phyloP scores from a whole-genome alignment of 37 sponge, comb jelly and placozoan species.

The Aphrocallistes beatrix region DNA sequence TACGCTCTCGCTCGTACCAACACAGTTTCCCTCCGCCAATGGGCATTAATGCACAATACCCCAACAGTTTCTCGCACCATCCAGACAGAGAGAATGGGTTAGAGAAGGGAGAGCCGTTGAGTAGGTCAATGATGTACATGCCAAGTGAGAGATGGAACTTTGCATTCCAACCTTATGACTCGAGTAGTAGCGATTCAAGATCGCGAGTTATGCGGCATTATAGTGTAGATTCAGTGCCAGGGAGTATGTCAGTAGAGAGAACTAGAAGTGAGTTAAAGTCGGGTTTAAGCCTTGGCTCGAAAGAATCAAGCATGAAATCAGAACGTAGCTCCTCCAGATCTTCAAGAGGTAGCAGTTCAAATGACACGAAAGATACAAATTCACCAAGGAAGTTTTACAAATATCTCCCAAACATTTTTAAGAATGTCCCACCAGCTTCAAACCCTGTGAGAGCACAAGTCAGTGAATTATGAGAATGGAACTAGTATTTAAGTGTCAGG shows the following conservation, averaged over 20 bases:
- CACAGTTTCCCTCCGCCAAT: neutral
- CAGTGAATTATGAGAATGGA: neutral
- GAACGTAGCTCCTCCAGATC: neutral
- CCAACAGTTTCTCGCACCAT: neutral
- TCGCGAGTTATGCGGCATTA: neutral
- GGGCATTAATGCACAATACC: neutral
- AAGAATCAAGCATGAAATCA: neutral
- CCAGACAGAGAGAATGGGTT: neutral
- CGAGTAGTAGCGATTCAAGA: neutral
- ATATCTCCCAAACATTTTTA: no score
- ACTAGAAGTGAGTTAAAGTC: neutral
- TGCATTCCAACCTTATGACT: neutral
- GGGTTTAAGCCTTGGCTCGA: neutral
- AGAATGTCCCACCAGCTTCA: no score
- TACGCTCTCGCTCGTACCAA: neutral
- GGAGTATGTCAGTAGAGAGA: neutral
- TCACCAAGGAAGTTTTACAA: no score
- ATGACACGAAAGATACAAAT: neutral
- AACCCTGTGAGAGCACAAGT: neutral
- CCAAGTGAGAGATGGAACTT: conserved; percentile 10
- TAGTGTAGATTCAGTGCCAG: neutral
- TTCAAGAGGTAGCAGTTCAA: conserved; percentile 1
- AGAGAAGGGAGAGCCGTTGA: neutral
- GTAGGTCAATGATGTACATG: neutral
- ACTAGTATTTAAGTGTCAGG: no score